A percentile compares a stretch with the other conserved stretches of the same genome.
Conservation (phyloP, 92 coral and sea anemone genomes). For the Virgularia gustaviana region DNA sequence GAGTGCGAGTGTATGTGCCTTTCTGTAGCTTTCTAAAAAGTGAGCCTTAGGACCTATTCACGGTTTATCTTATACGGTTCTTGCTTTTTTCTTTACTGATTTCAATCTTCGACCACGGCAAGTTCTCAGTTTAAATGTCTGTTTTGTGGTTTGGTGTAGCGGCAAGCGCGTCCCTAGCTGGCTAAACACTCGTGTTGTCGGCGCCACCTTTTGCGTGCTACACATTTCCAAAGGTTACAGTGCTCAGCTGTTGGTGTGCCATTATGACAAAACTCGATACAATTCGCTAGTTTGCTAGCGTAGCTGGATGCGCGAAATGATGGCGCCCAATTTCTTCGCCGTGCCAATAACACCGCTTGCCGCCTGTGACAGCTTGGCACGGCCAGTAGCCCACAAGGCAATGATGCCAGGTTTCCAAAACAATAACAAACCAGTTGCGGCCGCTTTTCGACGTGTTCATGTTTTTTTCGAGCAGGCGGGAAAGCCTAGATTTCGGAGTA, state of each 20-base stretch:
- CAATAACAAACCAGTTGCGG: background rate
- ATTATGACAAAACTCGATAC: conserved; percentile 27
- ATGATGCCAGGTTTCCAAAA: background rate
- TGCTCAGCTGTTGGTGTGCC: conserved; percentile 17
- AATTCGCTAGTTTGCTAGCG: background rate
- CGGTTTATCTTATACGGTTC: too few relatives aligned
- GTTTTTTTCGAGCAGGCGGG: background rate
- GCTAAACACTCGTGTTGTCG: conserved; percentile 1
- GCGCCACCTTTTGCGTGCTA: conserved; percentile 8
- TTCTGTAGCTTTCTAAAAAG: background rate
- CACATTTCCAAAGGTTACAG: conserved; percentile 29
- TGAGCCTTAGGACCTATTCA: background rate
- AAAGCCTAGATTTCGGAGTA: too few relatives aligned
- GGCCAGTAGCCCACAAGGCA: background rate
- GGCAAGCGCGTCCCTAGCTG: too few relatives aligned
- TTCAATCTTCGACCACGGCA: too few relatives aligned
- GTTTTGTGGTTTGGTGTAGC: background rate
- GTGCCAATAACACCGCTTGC: conserved; percentile 28
- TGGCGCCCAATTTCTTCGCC: conserved; percentile 28
- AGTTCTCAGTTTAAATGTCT: too few relatives aligned
- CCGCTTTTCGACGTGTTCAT: background rate
- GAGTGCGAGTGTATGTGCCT: background rate
- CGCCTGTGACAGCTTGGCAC: background rate
- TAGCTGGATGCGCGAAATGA: conserved; percentile 30
- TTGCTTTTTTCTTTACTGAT: too few relatives aligned